phyloP scores from a whole-genome alignment of 2,797 vertebrate species.

The Halcyon leucocephala region DNA sequence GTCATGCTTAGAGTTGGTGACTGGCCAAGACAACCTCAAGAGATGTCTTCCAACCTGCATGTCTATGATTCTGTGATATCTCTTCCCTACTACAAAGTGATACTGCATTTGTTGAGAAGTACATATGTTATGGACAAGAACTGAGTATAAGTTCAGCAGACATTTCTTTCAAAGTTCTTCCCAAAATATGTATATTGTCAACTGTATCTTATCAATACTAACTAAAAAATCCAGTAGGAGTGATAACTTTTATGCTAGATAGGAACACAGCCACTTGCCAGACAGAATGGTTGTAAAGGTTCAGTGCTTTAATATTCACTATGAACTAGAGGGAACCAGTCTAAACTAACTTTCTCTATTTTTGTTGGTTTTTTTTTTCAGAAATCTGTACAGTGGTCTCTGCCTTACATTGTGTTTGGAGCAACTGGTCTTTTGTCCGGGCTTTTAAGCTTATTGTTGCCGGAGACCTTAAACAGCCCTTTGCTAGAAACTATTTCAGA shows the following conservation, averaged over 20 bases:
- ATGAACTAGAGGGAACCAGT: neutral
- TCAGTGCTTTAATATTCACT: neutral
- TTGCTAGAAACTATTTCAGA: slow-evolving; percentile 82
- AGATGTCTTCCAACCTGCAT: neutral
- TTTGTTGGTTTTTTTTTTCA: slow-evolving; percentile 14
- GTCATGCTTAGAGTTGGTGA: neutral
- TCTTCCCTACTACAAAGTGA: neutral
- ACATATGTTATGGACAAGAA: fast-evolving
- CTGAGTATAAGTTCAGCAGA: neutral
- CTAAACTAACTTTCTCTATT: neutral
- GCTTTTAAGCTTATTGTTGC: slow-evolving; percentile 80
- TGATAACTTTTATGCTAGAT: neutral
- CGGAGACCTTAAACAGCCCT: slow-evolving; percentile 82
- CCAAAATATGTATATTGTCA: neutral
- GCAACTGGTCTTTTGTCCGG: slow-evolving; percentile 78
- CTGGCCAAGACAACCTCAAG: neutral
- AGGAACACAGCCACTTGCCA: neutral
- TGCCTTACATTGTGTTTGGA: slow-evolving; percentile 83
- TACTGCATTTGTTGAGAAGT: neutral
- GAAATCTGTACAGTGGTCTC: slow-evolving; percentile 79
- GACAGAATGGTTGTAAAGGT: neutral
- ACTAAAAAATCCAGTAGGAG: neutral
- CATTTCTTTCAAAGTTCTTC: neutral
- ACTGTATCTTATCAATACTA: neutral
- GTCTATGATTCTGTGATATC: neutral